Percentiles rank a stretch among this genome's conserved stretches.
These are phyloP conservation scores for Suncus etruscus DNA, from an alignment of 2,113 vertebrate genomes.

Conservation along the genomic window DNA sequence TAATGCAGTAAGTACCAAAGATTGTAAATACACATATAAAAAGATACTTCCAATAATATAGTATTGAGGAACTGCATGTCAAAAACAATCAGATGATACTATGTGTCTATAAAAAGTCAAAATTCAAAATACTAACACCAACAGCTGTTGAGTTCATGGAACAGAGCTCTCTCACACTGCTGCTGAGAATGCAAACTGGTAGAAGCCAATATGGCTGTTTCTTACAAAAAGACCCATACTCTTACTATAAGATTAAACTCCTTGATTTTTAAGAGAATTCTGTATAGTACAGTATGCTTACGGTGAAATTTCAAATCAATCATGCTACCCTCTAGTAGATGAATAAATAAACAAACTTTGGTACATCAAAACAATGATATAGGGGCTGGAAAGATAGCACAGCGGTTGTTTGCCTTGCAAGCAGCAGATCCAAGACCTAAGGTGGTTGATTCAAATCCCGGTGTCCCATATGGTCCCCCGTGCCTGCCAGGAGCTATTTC, in stretches of 20 bases:
- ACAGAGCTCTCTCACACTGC: neutral
- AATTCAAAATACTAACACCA: neutral
- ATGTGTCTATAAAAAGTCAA: neutral
- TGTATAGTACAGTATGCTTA: neutral
- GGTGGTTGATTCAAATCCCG: too few species aligned
- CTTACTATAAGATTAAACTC: neutral
- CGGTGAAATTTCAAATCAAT: neutral
- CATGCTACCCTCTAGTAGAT: neutral
- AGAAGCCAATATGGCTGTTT: neutral
- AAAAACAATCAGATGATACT: neutral
- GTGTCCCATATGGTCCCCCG: too few species aligned
- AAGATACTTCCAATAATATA: neutral
- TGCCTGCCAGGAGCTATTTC: too few species aligned
- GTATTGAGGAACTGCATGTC: neutral
- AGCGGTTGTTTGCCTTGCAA: too few species aligned
- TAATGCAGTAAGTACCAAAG: neutral
- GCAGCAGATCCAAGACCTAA: too few species aligned
- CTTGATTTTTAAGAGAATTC: neutral
- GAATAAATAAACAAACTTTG: neutral
- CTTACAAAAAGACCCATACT: neutral
- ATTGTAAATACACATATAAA: neutral
- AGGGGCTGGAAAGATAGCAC: too few species aligned
- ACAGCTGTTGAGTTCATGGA: neutral
- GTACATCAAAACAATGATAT: neutral
- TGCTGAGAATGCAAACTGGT: neutral